Base-by-base conservation (phyloP, 2,888 invertebrate genomes). In the Punctoribates punctum region DNA sequence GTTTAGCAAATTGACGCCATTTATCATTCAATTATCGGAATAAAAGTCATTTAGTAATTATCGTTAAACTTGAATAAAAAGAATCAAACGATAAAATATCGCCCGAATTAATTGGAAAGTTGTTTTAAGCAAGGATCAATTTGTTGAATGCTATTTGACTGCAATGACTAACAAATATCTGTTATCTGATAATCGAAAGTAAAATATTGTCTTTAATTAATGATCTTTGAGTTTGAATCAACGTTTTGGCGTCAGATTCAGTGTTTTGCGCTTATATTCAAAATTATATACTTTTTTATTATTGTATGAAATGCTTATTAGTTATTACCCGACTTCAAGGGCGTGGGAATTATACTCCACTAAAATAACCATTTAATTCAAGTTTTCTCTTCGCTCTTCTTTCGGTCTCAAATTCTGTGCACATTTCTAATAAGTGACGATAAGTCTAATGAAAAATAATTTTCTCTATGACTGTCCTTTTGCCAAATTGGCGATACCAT, bases 311-410 rank as follows among this genome's bases (percentile, higher is more conserved):
- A 65, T 65, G 65, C 65, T 38, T 38, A 38, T 65, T 65, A 65
- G 38, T 38, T 38, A 38, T 65, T 65, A 65, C 65, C 65, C 65
- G 27, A 29, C 29, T 65, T 65, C 65, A 65, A 65, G 65, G 65
- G 65, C 65, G 65, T 65, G 65, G 65, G 65, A 65, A 65, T 65
- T 27, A 60, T 60, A 60, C 60, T 60, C 27, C 13, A 60, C 60
- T 60, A 13, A 60, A 27, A 60, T 60, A 60, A 20, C 27, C 11
- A 57, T 60, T 60, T 60, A 60, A 60, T 60, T 25, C 2, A 60
- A 60, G 27, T 60, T 60, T 60, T 27, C 42, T 42, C 42, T 42
- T 42, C 42, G 42, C 42, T 42, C 62, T 65, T 65, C 34, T 65
- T 38, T 38, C 15, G n/a, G 13, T 20, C n/a, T 65, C 1, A 25